Conservation (phyloP, 2,797 vertebrate species). For the Orientallactaga sibirica region DNA sequence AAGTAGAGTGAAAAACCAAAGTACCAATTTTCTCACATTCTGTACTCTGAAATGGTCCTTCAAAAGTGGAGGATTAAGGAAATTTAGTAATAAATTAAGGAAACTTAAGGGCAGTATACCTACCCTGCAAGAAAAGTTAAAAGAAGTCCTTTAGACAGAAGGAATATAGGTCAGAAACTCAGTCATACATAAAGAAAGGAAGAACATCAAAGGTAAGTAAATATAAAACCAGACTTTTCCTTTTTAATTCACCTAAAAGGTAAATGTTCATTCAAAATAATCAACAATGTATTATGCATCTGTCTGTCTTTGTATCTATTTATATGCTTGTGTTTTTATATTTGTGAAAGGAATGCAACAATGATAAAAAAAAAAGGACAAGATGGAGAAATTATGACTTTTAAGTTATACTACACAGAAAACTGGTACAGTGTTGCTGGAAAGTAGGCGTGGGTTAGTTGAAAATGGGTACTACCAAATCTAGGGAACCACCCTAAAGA, state of each 20-base stretch:
- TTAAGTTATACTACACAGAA: not conserved
- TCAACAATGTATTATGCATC: not conserved
- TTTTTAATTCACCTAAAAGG: not conserved
- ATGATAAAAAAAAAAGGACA: not conserved
- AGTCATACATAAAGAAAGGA: not conserved
- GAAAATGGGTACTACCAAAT: not conserved
- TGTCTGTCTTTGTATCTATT: too few relatives aligned
- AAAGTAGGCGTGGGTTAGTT: not conserved
- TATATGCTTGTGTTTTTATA: not conserved
- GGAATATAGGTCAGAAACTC: not conserved
- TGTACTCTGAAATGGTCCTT: not conserved
- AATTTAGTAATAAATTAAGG: not conserved
- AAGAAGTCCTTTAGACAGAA: not conserved
- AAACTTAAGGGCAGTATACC: not conserved
- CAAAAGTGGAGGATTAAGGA: not conserved
- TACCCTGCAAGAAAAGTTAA: not conserved
- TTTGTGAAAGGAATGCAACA: not conserved
- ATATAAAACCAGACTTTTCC: too few relatives aligned
- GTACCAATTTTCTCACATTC: not conserved
- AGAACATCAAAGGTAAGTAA: not conserved
- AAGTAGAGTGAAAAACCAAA: not conserved
- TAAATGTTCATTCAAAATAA: not conserved
- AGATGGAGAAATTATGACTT: not conserved
- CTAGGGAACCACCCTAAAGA: not conserved
- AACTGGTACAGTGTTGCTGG: not conserved